Evolutionary conservation across 2,113 vertebrate species (phyloP).

Genomic region (Sardina pilchardus): DNA sequence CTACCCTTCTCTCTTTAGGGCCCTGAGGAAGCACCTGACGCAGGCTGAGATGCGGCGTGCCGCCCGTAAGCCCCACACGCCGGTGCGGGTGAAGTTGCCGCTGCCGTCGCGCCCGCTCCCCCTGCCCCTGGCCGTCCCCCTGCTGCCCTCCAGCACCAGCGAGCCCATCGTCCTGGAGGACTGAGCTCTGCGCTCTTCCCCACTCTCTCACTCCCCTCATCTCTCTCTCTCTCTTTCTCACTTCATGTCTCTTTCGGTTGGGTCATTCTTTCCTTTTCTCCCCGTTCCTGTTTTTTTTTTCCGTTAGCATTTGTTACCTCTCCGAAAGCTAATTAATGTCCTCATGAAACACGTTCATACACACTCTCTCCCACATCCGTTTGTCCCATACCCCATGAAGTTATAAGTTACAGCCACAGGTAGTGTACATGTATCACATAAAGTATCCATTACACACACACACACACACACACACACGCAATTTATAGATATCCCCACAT

Average conservation of each 20-base stretch:
- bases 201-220: neutral
- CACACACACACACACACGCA: slow-evolving; percentile 36
- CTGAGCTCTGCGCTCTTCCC: slow-evolving; percentile 64
- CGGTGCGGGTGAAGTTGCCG: slow-evolving; percentile 81
- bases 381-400: neutral
- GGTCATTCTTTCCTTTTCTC: neutral
- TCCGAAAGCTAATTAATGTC: slow-evolving; percentile 39
- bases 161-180: slow-evolving; percentile 94
- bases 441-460: slow-evolving; percentile 20
- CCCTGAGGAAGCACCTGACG: slow-evolving; percentile 87
- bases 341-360: slow-evolving; percentile 10
- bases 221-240: slow-evolving; percentile 38
- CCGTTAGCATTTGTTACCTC: slow-evolving; percentile 50
- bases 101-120: slow-evolving; percentile 70
- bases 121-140: slow-evolving; percentile 68
- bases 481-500: slow-evolving; percentile 23
- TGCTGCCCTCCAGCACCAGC: slow-evolving; percentile 84
- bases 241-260: neutral
- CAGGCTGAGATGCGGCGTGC: slow-evolving; percentile 89
- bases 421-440: slow-evolving; percentile 9
- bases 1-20: slow-evolving; percentile 61
- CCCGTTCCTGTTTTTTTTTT: slow-evolving; percentile 44
- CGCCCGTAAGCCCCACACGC: slow-evolving; percentile 84
- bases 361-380: slow-evolving; percentile 16
- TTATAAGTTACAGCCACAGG: neutral